A percentile compares a stretch with the other conserved stretches of the same genome.
Conservation (phyloP, 2,888 invertebrate genomes). For the Augochlorella aurata region DNA sequence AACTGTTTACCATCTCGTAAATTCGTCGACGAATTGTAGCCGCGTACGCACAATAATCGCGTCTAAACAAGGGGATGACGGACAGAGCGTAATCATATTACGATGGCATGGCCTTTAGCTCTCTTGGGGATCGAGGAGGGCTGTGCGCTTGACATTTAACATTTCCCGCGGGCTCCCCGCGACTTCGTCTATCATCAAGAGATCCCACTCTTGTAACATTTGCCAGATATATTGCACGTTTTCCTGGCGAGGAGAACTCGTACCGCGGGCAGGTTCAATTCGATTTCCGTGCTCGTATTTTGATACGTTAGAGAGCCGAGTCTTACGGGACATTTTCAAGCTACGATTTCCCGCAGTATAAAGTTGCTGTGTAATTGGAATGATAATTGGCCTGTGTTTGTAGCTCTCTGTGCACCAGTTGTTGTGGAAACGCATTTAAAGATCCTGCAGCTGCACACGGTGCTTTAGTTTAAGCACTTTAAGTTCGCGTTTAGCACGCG, state of each 20-base stretch:
- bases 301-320: background rate
- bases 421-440: no score
- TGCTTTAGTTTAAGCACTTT: no score
- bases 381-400: background rate
- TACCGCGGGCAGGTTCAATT: background rate
- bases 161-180: slow-evolving; percentile 74
- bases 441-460: no score
- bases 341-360: background rate
- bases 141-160: slow-evolving; percentile 80
- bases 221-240: slow-evolving; percentile 46
- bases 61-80: slow-evolving; percentile 67
- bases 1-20: slow-evolving; percentile 47
- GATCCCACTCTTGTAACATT: slow-evolving; percentile 62
- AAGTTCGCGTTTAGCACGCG: no score
- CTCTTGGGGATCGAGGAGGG: slow-evolving; percentile 72
- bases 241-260: background rate
- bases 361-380: background rate
- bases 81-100: slow-evolving; percentile 78
- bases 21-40: slow-evolving; percentile 39
- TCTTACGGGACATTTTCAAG: background rate
- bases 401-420: background rate
- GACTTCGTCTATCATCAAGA: slow-evolving; percentile 65
- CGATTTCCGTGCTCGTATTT: slow-evolving; percentile 1
- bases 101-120: slow-evolving; percentile 76
- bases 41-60: slow-evolving; percentile 55